These are phyloP conservation scores for Vanessa atalanta DNA, from an alignment of 1,140 invertebrate genomes.

Conservation along the genomic window DNA sequence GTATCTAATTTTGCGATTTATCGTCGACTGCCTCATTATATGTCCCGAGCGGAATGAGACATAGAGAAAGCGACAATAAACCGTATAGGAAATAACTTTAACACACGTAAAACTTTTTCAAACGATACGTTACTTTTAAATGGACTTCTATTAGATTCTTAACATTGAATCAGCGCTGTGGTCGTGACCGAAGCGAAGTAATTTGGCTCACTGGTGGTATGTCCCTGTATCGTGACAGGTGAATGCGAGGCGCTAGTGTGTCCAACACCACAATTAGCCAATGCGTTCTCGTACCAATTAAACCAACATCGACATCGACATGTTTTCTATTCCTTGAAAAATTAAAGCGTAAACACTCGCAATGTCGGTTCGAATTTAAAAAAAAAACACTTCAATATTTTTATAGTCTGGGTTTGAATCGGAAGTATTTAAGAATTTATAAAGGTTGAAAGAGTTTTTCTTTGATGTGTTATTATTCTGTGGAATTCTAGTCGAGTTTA, in stretches of 20 bases:
- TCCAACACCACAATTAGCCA: conserved; percentile 55
- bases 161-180: conserved; percentile 24
- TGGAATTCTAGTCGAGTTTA: not conserved
- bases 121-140: conserved; percentile 2
- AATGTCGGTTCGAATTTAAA: not conserved
- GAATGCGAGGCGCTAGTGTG: conserved; percentile 58
- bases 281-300: conserved; percentile 58
- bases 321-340: conserved; percentile 15
- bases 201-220: conserved; percentile 47
- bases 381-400: not conserved
- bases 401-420: not conserved
- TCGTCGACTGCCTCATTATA: not conserved
- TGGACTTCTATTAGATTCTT: conserved; percentile 1
- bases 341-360: conserved; percentile 9
- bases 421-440: not conserved
- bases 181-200: conserved; percentile 55
- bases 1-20: conserved; percentile 21
- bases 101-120: not conserved
- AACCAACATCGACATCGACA: conserved; percentile 40
- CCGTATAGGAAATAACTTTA: not conserved
- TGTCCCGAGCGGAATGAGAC: not conserved
- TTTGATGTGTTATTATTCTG: not conserved
- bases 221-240: conserved; percentile 50
- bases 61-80: not conserved
- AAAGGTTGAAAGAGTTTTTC: not conserved